Evolutionary conservation across 2,113 vertebrate genomes (phyloP).

Genomic region (Ptilorrhoa leucosticta): DNA sequence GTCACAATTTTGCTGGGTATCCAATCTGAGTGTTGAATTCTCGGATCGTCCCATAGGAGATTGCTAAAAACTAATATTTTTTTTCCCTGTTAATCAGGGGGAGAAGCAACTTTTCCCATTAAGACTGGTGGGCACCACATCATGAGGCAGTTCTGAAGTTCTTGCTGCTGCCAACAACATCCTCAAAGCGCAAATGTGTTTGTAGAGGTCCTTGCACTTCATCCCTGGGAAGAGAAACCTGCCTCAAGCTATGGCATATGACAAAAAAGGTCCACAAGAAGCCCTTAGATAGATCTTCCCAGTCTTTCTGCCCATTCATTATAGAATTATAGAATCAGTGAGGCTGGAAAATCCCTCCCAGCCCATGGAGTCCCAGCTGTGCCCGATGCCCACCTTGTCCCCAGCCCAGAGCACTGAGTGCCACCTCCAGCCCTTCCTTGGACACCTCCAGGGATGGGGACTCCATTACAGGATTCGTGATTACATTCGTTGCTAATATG

Average conservation of each 20-base stretch:
- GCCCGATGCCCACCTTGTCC: background rate
- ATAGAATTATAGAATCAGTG: accelerated
- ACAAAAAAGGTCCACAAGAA: background rate
- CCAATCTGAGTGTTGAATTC: background rate
- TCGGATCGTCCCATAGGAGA: background rate
- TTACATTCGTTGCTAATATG: background rate
- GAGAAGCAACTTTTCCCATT: background rate
- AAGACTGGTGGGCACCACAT: accelerated
- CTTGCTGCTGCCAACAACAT: background rate
- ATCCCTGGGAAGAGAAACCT: background rate
- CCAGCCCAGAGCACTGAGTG: background rate
- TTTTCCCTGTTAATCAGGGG: background rate
- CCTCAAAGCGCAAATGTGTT: background rate
- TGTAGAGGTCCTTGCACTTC: background rate
- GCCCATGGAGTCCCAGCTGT: background rate
- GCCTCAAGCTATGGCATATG: background rate
- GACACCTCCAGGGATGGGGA: background rate
- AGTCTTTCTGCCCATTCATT: background rate
- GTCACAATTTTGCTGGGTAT: background rate
- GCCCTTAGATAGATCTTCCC: background rate
- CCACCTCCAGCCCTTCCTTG: background rate
- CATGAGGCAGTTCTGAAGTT: background rate
- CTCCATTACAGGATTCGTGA: background rate
- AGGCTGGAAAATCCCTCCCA: background rate
- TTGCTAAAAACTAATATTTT: background rate